Evolutionary conservation across 2,797 vertebrate species (phyloP).

Genomic region (Rachycentron canadum): DNA sequence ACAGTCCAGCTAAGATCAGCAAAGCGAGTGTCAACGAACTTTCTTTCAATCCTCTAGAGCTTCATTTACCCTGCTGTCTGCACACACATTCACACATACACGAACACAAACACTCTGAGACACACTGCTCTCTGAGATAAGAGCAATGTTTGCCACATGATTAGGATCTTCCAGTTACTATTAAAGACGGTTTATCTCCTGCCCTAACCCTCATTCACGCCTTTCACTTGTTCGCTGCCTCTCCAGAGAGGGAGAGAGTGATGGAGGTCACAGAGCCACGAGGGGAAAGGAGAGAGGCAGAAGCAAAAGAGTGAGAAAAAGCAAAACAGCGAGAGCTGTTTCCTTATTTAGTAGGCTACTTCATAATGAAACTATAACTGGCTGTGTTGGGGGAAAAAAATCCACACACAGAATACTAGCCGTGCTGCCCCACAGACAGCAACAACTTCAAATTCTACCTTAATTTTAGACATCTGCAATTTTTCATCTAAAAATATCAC

Average conservation of each 20-base stretch:
- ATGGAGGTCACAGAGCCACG: conserved; percentile 67
- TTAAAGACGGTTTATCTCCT: conserved; percentile 79
- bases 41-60: conserved; percentile 55
- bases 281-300: conserved; percentile 29
- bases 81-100: conserved; percentile 10
- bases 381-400: conserved; percentile 5
- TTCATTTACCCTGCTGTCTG: conserved; percentile 57
- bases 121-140: conserved; percentile 73
- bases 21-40: conserved; percentile 41
- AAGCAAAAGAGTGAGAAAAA: conserved; percentile 18
- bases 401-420: background rate
- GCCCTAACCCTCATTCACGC: conserved; percentile 60
- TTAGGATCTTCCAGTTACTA: conserved; percentile 79
- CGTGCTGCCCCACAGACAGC: background rate
- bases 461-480: background rate
- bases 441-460: background rate
- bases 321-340: conserved; percentile 14
- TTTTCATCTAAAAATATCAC: background rate
- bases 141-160: conserved; percentile 72
- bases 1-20: conserved; percentile 60
- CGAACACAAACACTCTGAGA: conserved; percentile 21
- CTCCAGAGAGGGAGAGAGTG: conserved; percentile 63
- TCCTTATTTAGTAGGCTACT: conserved; percentile 32
- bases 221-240: conserved; percentile 52
- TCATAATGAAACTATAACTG: conserved; percentile 20